Base-by-base conservation (phyloP, 2,797 vertebrate species). In the Urophycis tenuis region DNA sequence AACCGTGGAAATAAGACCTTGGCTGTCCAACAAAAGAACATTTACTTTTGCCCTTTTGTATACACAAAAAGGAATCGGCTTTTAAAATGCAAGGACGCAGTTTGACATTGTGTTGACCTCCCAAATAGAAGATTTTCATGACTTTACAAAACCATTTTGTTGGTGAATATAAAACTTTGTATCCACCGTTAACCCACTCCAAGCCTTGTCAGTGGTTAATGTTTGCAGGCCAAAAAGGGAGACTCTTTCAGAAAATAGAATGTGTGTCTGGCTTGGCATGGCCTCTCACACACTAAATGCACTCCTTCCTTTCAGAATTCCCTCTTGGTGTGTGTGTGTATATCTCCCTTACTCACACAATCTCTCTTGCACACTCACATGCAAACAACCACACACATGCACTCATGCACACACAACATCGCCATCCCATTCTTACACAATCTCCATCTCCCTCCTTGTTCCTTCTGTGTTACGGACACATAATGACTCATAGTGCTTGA, bases 401-500 rank as follows among this genome's bases (percentile, higher is more conserved):
- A 41, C 39, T 14, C 39, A 41, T 4, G 22, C 53, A n/a, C 53
- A 60, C 71, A 1, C 71, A 33, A 30, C 35, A 0, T 34, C 36
- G 36, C 67, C 31, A 9, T 69, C 49, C 8, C 67, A 29, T 31
- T 69, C 60, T 29, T 11, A n/a, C 7, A n/a, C 60, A 10, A n/a
- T 81, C 34, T 35, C 71, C 17, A 19, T 72, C 71, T 33, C 71
- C 33, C 25, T 31, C 45, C 49, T 19, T 74, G 60, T 72, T 35
- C 77, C 78, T 74, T 78, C 74, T 72, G 17, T 10, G 22, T 25
- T 72, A 15, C 29, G 71, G 32, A 36, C 71, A 35, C 19, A 31
- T 17, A 3, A 72, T 72, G 74, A 81, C 33, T 78, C 78, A 84
- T 34, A 11, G 64, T 49, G 29, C 45, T 64, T 75, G 33, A 19